These are phyloP conservation scores for Spilarctia lutea DNA, from an alignment of 2,888 invertebrate genomes.

Conservation along the genomic window DNA sequence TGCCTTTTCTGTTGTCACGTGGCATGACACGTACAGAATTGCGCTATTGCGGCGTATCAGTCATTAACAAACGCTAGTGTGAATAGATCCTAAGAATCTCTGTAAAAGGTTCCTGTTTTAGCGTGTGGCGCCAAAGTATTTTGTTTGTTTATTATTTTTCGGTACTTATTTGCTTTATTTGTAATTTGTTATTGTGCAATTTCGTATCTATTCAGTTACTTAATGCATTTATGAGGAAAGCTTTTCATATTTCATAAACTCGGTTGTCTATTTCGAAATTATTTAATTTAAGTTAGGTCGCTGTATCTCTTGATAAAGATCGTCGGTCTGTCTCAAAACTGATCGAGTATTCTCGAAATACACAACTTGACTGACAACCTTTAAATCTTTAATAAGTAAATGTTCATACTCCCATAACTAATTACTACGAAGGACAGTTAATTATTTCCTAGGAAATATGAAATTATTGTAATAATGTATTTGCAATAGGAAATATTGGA, in stretches of 20 bases:
- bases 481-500: background rate
- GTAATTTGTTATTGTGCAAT: background rate
- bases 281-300: background rate
- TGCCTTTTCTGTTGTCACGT: too few species aligned
- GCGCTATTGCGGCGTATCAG: background rate
- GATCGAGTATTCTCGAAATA: background rate
- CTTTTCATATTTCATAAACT: background rate
- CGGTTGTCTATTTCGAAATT: background rate
- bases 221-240: background rate
- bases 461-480: background rate
- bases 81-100: constrained; percentile 48
- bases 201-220: background rate
- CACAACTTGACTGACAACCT: background rate
- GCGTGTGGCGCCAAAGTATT: constrained; percentile 57
- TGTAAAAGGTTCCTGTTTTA: constrained; percentile 41
- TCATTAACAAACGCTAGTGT: background rate
- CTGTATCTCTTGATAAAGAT: background rate
- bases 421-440: constrained; percentile 16
- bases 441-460: background rate
- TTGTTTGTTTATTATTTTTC: constrained; percentile 37
- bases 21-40: background rate
- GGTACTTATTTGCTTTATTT: constrained; percentile 23
- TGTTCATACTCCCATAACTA: background rate
- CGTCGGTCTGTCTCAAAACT: background rate
- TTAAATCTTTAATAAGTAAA: background rate